Percentiles rank a stretch among this genome's conserved stretches.
Conservation (phyloP, 2,888 invertebrate genomes). For the Crepidodera aurea region DNA sequence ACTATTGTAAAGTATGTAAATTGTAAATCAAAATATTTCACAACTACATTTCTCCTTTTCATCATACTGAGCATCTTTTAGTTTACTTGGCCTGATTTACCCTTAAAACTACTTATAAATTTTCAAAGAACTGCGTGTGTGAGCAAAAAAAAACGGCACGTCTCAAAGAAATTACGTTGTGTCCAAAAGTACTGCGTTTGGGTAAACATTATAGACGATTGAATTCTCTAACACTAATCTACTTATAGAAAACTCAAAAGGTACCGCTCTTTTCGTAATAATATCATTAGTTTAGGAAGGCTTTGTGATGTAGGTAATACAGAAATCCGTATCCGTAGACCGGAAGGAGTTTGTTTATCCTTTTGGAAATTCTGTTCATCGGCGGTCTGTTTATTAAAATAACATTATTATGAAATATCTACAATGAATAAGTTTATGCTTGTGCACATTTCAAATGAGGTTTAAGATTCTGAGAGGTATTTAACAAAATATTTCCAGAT, state of each 20-base stretch:
- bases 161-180: not conserved
- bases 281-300: slow-evolving; percentile 36
- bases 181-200: not conserved
- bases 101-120: no score
- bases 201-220: slow-evolving; percentile 25
- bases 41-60: no score
- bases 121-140: not conserved
- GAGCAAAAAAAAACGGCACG: not conserved
- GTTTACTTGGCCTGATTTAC: no score
- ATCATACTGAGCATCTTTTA: no score
- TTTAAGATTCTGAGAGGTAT: slow-evolving; percentile 24
- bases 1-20: no score
- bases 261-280: slow-evolving; percentile 35
- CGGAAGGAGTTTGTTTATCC: slow-evolving; percentile 47
- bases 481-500: slow-evolving; percentile 33
- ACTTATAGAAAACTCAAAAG: slow-evolving; percentile 34
- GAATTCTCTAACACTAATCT: slow-evolving; percentile 35
- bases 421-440: slow-evolving; percentile 42
- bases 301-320: slow-evolving; percentile 32
- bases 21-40: no score
- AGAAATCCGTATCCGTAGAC: slow-evolving; percentile 38
- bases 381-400: slow-evolving; percentile 46
- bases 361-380: slow-evolving; percentile 40
- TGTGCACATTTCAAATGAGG: slow-evolving; percentile 34
- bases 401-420: slow-evolving; percentile 45